Conservation (phyloP, 2,113 vertebrate species). For the Lophura nycthemera region DNA sequence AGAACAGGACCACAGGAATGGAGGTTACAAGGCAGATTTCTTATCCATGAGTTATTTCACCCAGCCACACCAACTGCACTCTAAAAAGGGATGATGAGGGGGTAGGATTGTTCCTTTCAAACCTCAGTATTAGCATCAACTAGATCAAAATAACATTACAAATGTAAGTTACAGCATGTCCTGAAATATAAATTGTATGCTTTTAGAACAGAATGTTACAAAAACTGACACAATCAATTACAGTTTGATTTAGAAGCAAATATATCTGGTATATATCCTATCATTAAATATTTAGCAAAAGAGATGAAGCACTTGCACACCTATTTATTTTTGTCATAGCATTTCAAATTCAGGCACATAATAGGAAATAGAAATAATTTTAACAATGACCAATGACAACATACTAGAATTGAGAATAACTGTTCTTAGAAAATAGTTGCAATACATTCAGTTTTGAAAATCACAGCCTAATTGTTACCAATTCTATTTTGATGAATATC, state of each 20-base stretch:
- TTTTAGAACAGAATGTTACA: slow-evolving; percentile 4
- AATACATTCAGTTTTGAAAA: neutral
- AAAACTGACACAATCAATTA: slow-evolving; percentile 21
- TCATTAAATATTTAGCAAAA: slow-evolving; percentile 20
- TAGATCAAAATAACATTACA: neutral
- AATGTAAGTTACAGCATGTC: neutral
- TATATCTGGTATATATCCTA: neutral
- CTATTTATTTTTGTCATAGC: neutral
- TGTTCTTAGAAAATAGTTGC: neutral
- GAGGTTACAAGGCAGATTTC: neutral
- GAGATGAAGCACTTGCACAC: neutral
- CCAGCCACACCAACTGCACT: neutral
- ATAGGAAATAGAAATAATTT: slow-evolving; percentile 10
- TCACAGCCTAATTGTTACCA: neutral
- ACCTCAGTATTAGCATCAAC: neutral
- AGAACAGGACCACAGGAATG: neutral
- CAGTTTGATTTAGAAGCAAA: neutral
- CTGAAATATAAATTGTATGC: neutral
- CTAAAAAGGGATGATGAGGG: neutral
- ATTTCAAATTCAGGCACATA: neutral
- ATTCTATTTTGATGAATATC: neutral
- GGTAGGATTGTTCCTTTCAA: neutral
- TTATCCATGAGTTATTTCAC: too few species aligned
- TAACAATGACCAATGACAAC: neutral
- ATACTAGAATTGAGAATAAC: neutral